phyloP scores from a whole-genome alignment of 2,113 vertebrate species.

The Uropsilus gracilis region DNA sequence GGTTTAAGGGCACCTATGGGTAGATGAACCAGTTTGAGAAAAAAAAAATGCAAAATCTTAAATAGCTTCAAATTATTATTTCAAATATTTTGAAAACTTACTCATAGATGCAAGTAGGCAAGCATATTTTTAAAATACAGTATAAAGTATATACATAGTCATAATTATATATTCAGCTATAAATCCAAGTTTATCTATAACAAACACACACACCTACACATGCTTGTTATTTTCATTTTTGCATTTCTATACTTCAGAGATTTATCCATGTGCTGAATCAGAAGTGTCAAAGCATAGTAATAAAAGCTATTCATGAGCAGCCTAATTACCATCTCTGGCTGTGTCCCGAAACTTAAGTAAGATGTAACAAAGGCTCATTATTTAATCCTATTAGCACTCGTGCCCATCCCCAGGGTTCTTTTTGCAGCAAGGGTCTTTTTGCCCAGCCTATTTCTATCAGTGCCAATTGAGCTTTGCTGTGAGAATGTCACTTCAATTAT shows the following conservation, averaged over 20 bases:
- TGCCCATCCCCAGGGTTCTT: not conserved
- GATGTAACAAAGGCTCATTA: conserved; percentile 27
- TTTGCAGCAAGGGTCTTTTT: not conserved
- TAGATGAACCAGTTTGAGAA: not conserved
- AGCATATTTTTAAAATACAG: not conserved
- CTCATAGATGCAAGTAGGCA: not conserved
- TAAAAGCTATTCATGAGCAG: conserved; percentile 21
- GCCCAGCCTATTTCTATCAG: not conserved
- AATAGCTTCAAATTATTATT: not conserved
- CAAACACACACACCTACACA: not conserved
- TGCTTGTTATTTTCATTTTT: conserved; percentile 47
- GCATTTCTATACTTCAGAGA: conserved; percentile 29
- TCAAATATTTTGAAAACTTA: conserved; percentile 34
- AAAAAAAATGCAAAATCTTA: conserved; percentile 1
- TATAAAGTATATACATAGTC: not conserved
- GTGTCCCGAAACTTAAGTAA: not conserved
- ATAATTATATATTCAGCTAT: conserved; percentile 26
- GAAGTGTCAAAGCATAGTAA: conserved; percentile 39
- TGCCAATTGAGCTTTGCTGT: not conserved
- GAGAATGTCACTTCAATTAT: not conserved
- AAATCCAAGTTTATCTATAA: conserved; percentile 10
- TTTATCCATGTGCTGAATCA: conserved; percentile 22
- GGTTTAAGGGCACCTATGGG: not conserved
- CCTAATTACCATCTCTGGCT: conserved; percentile 18
- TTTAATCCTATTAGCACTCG: not conserved